Evolutionary conservation across 2,113 vertebrate species (phyloP).

Genomic region (Gadus macrocephalus): DNA sequence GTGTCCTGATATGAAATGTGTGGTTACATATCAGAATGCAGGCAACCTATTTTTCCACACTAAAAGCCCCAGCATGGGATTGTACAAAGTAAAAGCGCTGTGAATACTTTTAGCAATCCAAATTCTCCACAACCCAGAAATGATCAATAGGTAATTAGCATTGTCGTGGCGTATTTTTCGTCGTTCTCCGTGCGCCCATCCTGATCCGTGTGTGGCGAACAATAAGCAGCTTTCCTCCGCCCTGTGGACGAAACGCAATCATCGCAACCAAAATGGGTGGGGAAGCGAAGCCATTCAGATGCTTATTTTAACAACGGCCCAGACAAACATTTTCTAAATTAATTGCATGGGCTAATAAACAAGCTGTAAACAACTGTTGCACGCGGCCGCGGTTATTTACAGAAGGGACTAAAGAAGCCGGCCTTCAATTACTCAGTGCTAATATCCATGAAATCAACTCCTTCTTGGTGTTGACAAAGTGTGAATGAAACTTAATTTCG

Average conservation of each 20-base stretch:
- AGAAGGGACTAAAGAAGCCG: no score
- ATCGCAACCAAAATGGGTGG: not conserved
- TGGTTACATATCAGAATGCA: not conserved
- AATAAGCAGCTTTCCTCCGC: constrained; percentile 22
- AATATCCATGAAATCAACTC: no score
- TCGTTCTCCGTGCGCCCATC: not conserved
- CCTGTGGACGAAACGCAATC: not conserved
- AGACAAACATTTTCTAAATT: not conserved
- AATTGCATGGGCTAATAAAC: not conserved
- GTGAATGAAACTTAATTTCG: no score
- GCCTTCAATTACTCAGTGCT: no score
- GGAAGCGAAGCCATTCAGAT: not conserved
- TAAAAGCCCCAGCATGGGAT: not conserved
- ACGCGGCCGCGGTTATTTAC: no score
- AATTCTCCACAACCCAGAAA: constrained; percentile 24
- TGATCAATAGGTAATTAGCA: constrained; percentile 35
- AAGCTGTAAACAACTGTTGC: not conserved
- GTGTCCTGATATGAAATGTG: not conserved
- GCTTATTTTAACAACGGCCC: not conserved
- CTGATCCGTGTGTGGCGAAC: constrained; percentile 27
- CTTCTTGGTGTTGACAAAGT: no score
- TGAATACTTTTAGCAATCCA: constrained; percentile 22
- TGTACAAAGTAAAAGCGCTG: not conserved
- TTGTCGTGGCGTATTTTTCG: not conserved
- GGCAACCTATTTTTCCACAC: not conserved